Conservation (phyloP, 2,113 vertebrate species). For the Bothrops jararaca region DNA sequence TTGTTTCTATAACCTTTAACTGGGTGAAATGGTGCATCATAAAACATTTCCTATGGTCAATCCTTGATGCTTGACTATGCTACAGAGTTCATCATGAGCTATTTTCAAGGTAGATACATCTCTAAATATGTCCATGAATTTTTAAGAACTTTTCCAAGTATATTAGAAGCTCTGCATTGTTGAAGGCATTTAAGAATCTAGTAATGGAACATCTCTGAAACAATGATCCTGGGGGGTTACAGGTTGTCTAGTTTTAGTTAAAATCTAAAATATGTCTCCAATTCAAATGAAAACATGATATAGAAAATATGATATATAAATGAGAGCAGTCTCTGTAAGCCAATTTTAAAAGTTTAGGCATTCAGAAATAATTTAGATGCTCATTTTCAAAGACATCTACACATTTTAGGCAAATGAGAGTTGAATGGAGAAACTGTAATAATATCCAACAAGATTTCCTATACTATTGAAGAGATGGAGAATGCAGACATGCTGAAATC, state of each 20-base stretch:
- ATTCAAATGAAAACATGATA: constrained; percentile 68
- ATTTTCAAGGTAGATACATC: no score
- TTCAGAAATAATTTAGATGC: constrained; percentile 27
- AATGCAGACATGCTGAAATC: neutral
- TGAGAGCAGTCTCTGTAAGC: constrained; percentile 56
- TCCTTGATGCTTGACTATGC: no score
- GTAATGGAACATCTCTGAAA: neutral
- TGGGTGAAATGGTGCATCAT: no score
- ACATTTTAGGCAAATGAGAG: neutral
- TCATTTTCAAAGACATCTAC: neutral
- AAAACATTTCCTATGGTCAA: no score
- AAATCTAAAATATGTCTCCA: constrained; percentile 63
- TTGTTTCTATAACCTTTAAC: no score
- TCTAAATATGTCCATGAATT: neutral
- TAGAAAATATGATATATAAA: constrained; percentile 35
- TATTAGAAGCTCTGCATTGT: neutral
- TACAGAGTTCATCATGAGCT: no score
- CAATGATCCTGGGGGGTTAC: neutral
- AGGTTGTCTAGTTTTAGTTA: constrained; percentile 42
- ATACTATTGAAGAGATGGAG: neutral
- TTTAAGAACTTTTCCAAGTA: neutral
- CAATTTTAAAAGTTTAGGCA: constrained; percentile 41
- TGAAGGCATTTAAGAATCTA: neutral
- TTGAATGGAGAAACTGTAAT: neutral
- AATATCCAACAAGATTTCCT: neutral